Evolutionary conservation across 2,797 vertebrate species (phyloP), one percentile per base, ranked within the genome.

Genomic region (Peromyscus eremicus): DNA sequence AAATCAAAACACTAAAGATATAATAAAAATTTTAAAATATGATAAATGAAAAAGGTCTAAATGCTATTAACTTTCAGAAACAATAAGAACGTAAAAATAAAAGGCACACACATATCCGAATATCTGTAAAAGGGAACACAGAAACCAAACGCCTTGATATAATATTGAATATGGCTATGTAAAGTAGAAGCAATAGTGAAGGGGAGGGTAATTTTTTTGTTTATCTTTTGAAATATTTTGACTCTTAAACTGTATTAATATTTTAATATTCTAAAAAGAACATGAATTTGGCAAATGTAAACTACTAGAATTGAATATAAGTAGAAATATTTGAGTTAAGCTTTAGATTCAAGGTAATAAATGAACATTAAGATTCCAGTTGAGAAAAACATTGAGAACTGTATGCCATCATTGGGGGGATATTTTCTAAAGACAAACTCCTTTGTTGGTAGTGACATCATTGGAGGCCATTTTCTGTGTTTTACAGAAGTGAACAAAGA

Each of bases 361-460:
- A 76, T 25, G 23, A 90, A 71, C 25, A 83, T 46, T 87, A 94
- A 80, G 62, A 80, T 93, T 46, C 12, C 75, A 91, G 81, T 6
- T 27, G 64, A 91, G 66, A 94, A 82, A 40, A 81, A 91, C 92
- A 52, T n/a, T 87, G 91, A 62, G 57, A 92, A 81, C 5, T 40
- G 3, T 21, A 14, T 82, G 8, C n/a, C 32, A 94, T 11, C 6
- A 29, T 62, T 40, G 71, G 32, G 66, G 43, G 49, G 6, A 25
- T 95, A 57, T 92, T 94, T 90, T 90, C 62, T 71, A 81, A 90
- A 93, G 52, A 77, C 23, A 79, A 86, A 95, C 87, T 94, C 5
- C 75, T 1, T 87, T 46, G 29, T 43, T 93, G 52, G 23, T 76
- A 77, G 43, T 94, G 13, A 52, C 71, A 73, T 86, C 43, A 37